A percentile compares a stretch with the other conserved stretches of the same genome.
Conservation (phyloP, 2,888 invertebrate species). For the Theretra japonica region DNA sequence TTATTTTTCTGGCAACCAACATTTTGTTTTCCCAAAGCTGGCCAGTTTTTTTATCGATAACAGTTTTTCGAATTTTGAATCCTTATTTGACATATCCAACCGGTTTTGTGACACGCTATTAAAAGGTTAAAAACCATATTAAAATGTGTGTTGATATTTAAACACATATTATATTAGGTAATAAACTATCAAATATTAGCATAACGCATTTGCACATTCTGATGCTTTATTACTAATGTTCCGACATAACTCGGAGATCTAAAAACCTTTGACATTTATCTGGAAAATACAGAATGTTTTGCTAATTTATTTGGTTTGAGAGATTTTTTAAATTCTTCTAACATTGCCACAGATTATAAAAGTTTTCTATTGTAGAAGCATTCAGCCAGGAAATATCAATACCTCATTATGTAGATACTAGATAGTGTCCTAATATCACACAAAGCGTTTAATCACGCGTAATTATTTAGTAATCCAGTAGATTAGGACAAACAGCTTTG, state of each 20-base stretch:
- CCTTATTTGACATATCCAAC: background rate
- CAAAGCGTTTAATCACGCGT: slow-evolving; percentile 1
- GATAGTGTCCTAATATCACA: background rate
- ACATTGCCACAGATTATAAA: background rate
- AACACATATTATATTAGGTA: background rate
- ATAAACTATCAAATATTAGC: background rate
- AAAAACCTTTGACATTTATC: background rate
- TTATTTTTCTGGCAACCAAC: background rate
- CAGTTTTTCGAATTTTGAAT: background rate
- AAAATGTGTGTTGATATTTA: background rate
- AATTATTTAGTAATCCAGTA: slow-evolving; percentile 22
- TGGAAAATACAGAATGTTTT: background rate
- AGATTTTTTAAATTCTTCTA: background rate
- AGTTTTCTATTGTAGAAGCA: background rate
- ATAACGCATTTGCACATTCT: background rate
- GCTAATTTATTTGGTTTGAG: background rate
- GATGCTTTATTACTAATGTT: background rate
- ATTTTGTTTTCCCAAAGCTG: background rate
- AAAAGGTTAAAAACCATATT: background rate
- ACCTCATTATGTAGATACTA: background rate
- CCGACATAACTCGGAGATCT: background rate
- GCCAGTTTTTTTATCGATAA: background rate
- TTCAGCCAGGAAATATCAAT: background rate
- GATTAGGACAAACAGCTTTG: slow-evolving; percentile 7
- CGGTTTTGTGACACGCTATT: background rate